Evolutionary conservation across 1,140 invertebrate species (phyloP).

Genomic region (Lordiphosa collinella): DNA sequence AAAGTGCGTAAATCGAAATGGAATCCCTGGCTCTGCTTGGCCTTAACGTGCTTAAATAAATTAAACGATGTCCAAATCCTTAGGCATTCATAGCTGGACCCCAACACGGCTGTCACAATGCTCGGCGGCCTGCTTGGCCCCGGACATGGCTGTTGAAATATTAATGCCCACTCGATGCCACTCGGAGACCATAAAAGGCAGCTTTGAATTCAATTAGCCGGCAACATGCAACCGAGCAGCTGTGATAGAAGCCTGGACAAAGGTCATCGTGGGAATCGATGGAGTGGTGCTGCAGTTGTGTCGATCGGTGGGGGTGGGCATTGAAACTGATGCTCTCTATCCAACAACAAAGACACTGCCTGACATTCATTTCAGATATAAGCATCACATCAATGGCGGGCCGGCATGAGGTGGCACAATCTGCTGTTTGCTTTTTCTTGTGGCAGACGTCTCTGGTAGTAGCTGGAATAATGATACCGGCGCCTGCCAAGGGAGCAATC

Average conservation of each 20-base stretch:
- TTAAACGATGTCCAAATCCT: constrained; percentile 37
- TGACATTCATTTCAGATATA: constrained; percentile 39
- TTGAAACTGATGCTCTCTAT: too few species aligned
- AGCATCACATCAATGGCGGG: constrained; percentile 36
- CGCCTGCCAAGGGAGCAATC: constrained; percentile 64
- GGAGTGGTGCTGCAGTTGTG: constrained; percentile 57
- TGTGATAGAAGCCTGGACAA: background rate
- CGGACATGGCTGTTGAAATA: constrained; percentile 52
- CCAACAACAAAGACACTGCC: background rate
- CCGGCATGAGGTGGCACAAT: constrained; percentile 18
- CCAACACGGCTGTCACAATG: constrained; percentile 24
- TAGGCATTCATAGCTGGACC: constrained; percentile 12
- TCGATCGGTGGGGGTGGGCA: constrained; percentile 10
- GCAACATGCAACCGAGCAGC: background rate
- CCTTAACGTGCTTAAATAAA: constrained; percentile 51
- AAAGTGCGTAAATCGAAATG: constrained; percentile 56
- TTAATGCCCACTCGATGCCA: constrained; percentile 30
- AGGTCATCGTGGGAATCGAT: constrained; percentile 7
- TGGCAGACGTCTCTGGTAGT: constrained; percentile 19
- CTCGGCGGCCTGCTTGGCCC: constrained; percentile 42
- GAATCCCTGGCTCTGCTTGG: constrained; percentile 37
- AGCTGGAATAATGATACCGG: constrained; percentile 50
- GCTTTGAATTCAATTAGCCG: constrained; percentile 59
- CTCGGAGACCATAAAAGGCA: constrained; percentile 19
- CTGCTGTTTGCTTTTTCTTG: constrained; percentile 14